Evolutionary conservation across 2,797 vertebrate genomes (phyloP), one percentile per base, ranked within the genome.

Genomic region (Adrianichthys oophorus): DNA sequence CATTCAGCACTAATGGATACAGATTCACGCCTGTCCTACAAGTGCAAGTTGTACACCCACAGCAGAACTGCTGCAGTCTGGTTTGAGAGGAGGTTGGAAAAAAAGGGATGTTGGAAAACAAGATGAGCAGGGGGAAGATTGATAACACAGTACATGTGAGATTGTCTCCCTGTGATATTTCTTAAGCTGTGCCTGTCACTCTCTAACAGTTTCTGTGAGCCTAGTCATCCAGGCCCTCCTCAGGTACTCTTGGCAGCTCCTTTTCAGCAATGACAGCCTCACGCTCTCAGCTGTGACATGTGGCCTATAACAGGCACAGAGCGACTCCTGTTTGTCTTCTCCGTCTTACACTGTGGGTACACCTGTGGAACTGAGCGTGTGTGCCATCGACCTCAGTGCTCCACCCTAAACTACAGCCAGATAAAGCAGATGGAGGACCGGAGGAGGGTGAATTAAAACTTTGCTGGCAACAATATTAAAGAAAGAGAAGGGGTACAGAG

Each of bases 351-450:
- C 59, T 46, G 59, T 55, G 50, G 73, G 57, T 55, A 51, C 63
- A 85, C 79, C 75, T 86, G 79, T 68, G 61, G 66, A 58, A 57
- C 47, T 52, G 50, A 44, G 71, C 40, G 29, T 40, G 62, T 66
- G 67, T 59, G 75, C 65, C n/a, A 37, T 37, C 21, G 51, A 80
- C 71, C 79, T 57, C 65, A 23, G 48, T 13, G 54, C 74, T 79
- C 79, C 74, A 68, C 80, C 77, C 78, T 60, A 52, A 83, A 83
- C 87, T 88, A 71, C 16, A 29, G 62, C 79, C 90, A 90, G 91
- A 90, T 89, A 85, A 90, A 91, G 82, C 85, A 89, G 88, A 91
- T 88, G 87, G 89, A 85, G 59, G 67, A 79, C 78, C 77, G 74
- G 70, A 50, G 60, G 56, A 62, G 65, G 74, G 52, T 51, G 64